A percentile compares a stretch with the other conserved stretches of the same genome.
Evolutionary conservation across 1,140 invertebrate genomes (phyloP).

Genomic region (Meteorus sp.): DNA sequence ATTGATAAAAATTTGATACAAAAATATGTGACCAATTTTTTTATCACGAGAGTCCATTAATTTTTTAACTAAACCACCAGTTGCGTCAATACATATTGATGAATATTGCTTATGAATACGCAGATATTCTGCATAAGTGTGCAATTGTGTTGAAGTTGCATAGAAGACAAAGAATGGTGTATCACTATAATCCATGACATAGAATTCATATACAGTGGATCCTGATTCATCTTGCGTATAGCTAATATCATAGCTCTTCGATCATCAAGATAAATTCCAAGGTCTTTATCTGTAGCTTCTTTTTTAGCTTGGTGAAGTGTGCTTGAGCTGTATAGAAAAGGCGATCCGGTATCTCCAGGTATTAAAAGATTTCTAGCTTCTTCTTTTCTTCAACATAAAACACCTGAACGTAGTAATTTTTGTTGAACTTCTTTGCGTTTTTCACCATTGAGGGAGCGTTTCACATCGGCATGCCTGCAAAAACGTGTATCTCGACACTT

Average conservation of each 20-base stretch:
- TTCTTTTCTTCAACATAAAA: not conserved
- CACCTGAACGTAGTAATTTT: not conserved
- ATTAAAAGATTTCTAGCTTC: not conserved
- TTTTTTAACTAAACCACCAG: constrained; percentile 2
- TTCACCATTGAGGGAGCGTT: not conserved
- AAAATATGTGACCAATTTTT: constrained; percentile 18
- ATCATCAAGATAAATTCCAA: not conserved
- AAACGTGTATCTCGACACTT: constrained; percentile 2
- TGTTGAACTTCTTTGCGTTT: not conserved
- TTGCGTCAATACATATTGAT: constrained; percentile 15
- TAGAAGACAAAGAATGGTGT: constrained; percentile 14
- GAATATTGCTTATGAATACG: not conserved
- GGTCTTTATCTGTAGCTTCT: not conserved
- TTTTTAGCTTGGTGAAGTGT: not conserved
- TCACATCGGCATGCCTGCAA: not conserved
- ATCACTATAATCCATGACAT: constrained; percentile 12
- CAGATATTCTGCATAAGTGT: not conserved
- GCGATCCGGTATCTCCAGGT: not conserved
- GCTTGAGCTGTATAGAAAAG: not conserved
- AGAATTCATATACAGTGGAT: constrained; percentile 1
- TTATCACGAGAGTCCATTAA: not conserved
- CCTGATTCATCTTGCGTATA: not conserved
- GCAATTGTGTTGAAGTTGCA: not conserved
- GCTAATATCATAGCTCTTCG: not conserved
- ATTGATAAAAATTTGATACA: constrained; percentile 16